Base-by-base conservation (phyloP, 37 sponge, comb jelly and placozoan genomes). In the Axinella damicornis region DNA sequence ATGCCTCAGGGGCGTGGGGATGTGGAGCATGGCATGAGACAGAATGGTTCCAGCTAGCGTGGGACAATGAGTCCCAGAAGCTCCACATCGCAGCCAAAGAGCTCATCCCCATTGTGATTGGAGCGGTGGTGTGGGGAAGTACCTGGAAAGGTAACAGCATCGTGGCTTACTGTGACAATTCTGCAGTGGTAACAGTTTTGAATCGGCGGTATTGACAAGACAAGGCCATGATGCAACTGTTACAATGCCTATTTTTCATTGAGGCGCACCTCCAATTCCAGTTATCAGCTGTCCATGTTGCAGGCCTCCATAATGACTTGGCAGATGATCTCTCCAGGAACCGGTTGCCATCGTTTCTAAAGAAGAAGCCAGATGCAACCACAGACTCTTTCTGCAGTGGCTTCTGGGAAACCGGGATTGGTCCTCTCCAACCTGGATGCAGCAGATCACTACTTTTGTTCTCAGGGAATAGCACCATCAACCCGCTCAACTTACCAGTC, bases 311-410 rank as follows among this genome's bases (percentile, higher is more conserved):
- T 21, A 88, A 88, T 31, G 34, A 5, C 2, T 22, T 56, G 31
- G 92, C 92, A 5, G 92, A 92, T 62, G 84, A 56, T 36, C 80
- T 87, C 16, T 92, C 88, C 0, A 55, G 88, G 0, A 75, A 87
- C 53, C 32, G 64, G 16, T 20, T 63, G 14, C 15, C 71, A 1
- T 39, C 71, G 1, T 83, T 92, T 27, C 27, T 67, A 2, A 21
- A 18, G 6, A 38, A 85, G 55, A 40, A 31, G 15, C 78, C 86
- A n/a, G 18, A 58, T 0, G 71, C 83, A 13, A 21, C 19, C 12
- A 37, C 14, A 0, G 31, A 5, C 36, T 53, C 66, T 9, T 24
- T 13, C 21, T 40, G 53, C 53, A 39, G 41, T 73, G 41, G 55
- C 57, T 83, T 13, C 53, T 83, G 27, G 31, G 60, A 22, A 27